A percentile compares a stretch with the other conserved stretches of the same genome.
Evolutionary conservation across 2,888 invertebrate genomes (phyloP).

Genomic region (Podabrus alpinus): DNA sequence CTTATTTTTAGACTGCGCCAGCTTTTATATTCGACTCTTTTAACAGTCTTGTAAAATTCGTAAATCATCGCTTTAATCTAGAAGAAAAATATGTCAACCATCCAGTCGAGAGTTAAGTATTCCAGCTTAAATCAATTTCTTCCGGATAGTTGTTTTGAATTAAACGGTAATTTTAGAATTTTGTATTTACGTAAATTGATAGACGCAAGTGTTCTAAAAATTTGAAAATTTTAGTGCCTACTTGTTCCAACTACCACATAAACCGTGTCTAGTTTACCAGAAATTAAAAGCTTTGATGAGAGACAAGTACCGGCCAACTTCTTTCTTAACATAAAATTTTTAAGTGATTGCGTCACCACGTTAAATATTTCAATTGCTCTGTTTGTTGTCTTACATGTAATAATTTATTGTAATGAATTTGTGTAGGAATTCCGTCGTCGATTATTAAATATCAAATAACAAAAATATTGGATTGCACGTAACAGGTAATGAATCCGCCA

Average conservation of each 20-base stretch:
- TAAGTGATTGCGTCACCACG: constrained; percentile 16
- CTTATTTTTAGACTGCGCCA: background rate
- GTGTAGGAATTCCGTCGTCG: background rate
- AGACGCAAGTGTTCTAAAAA: background rate
- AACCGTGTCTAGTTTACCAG: constrained; percentile 21
- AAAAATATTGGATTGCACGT: background rate
- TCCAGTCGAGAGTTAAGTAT: background rate
- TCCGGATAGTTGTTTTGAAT: background rate
- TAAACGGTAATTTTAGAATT: background rate
- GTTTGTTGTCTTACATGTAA: constrained; percentile 7
- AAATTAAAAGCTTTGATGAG: constrained; percentile 20
- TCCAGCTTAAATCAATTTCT: background rate
- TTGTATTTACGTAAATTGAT: background rate
- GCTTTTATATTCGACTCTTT: background rate
- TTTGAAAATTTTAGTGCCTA: constrained; percentile 14
- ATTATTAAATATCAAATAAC: background rate
- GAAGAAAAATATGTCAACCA: background rate
- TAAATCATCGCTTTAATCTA: background rate
- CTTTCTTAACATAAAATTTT: constrained; percentile 16
- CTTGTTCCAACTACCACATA: constrained; percentile 18
- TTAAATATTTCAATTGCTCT: constrained; percentile 26
- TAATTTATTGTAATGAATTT: background rate
- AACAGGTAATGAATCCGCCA: background rate
- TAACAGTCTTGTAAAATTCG: background rate
- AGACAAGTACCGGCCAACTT: constrained; percentile 13